Evolutionary conservation across 2,888 invertebrate species (phyloP), one percentile per base, ranked within the genome.

Genomic region (Nymphalis c-album): DNA sequence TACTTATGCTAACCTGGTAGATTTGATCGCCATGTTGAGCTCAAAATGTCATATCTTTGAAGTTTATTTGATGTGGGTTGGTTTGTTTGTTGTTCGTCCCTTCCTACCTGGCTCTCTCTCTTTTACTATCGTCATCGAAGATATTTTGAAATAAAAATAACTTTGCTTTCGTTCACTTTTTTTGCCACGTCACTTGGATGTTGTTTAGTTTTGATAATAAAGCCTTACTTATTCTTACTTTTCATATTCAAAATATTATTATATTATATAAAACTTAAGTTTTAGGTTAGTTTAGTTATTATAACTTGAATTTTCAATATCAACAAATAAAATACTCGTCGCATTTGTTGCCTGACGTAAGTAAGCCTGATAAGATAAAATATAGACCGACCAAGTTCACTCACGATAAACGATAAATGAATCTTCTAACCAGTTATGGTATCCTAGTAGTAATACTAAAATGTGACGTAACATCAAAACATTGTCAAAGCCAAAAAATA

Each of bases 11-110:
- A 57, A 72, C 90, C 86, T 91, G 76, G 86, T 90, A 84, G 60
- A 75, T 81, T 81, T 81, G 80, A 85, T 86, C 85, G 86, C 84
- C 85, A 88, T 85, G 85, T 87, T 86, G 86, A 85, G 70, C 84
- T 82, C 79, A 80, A 86, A 84, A 84, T 80, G 78, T 78, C 79
- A 77, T 69, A 51, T 58, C 67, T 63, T 63, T 63, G 60, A 48
- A 63, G 60, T 63, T 63, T 16, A 22, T 18, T 57, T 68, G 50
- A 4, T 51, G 60, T 40, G 22, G 50, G 53, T 40, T 18, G 18
- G 58, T 31, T n/a, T 20, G 20, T 13, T 3, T 18, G 8, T 20
- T 20, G 20, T 51, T 20, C 20, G 40, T 40, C 4, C 40, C 40
- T 40, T 13, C 10, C 13, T 13, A 10, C 22, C 22, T 22, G 22